phyloP scores from a whole-genome alignment of 2,888 invertebrate genomes.

The Pachydiplax longipennis region DNA sequence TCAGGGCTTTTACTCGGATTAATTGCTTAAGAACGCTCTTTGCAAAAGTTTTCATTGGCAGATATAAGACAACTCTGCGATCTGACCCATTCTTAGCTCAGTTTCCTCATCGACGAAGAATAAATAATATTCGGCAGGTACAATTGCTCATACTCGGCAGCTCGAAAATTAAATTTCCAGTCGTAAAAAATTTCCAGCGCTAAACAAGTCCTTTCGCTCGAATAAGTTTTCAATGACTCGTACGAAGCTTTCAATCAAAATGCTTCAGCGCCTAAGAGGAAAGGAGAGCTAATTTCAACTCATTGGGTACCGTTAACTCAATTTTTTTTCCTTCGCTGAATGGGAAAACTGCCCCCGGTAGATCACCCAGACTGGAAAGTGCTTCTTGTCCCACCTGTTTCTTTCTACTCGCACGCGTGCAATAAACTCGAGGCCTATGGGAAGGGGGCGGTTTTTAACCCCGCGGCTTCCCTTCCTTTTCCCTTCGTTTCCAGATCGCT shows the following conservation, averaged over 20 bases:
- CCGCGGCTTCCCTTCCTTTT: not conserved
- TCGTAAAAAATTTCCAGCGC: not conserved
- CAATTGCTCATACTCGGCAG: not conserved
- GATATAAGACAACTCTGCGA: too few species aligned
- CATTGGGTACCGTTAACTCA: not conserved
- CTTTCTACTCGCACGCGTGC: not conserved
- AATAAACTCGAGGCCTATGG: not conserved
- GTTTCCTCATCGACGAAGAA: too few species aligned
- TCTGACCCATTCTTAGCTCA: too few species aligned
- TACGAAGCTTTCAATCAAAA: too few species aligned
- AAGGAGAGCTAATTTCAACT: not conserved
- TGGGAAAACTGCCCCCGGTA: not conserved
- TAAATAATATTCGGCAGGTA: too few species aligned
- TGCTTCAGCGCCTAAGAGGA: not conserved
- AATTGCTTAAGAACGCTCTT: too few species aligned
- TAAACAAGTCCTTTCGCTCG: too few species aligned
- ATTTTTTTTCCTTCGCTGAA: not conserved
- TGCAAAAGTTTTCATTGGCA: too few species aligned
- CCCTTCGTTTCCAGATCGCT: not conserved
- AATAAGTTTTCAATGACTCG: too few species aligned
- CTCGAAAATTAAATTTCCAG: not conserved
- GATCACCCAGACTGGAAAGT: not conserved
- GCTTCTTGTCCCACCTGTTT: slow-evolving; percentile 17
- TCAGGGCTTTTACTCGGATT: too few species aligned
- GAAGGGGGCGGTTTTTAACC: not conserved